Base-by-base conservation (phyloP, 1,140 invertebrate species). In the Oscheius sp. region DNA sequence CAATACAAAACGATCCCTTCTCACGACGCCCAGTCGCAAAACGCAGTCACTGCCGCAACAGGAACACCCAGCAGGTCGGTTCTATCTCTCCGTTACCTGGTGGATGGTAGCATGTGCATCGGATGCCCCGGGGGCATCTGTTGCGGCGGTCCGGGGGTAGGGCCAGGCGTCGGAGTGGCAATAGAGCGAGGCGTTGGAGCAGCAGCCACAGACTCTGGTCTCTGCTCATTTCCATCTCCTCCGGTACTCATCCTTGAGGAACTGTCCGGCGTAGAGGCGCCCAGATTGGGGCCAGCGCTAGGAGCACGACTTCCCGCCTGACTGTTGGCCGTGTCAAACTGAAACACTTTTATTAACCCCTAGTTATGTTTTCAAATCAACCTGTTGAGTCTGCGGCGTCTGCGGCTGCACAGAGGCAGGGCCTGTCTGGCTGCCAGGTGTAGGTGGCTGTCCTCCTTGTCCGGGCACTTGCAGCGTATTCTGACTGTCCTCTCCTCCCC, bases 291-390 rank as follows among this genome's bases (percentile, higher is more conserved):
- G 18, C 69, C 69, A 46, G 34, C 62, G 36, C 59, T 64, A 26
- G 69, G 69, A 1, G 69, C 69, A 18, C 69, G 46, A 64, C 69
- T 71, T 2, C 59, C 59, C 31, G 69, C 36, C 34, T 63, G 38
- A 58, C 64, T 63, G 10, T 59, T 66, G 3, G 58, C 7, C 29
- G 66, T 23, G 13, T 59, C 55, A 0, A 13, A 15, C 55, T 23
- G 10, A 20, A 59, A 59, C 23, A 28, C 23, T 59, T 59, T 59
- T 20, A 28, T 59, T 59, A 0, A 15, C 13, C 15, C 23, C 23
- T 15, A 13, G 13, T 13, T 23, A 15, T 23, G 13, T 23, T 59
- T 32, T 63, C 1, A 10, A 32, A 63, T 34, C 28, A 13, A 55
- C 49, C 49, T 15, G 23, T 7, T 4, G 10, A 32, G 59, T 23